Evolutionary conservation across 2,888 invertebrate genomes (phyloP), one percentile per base, ranked within the genome.

Genomic region (Drosophila falleni): DNA sequence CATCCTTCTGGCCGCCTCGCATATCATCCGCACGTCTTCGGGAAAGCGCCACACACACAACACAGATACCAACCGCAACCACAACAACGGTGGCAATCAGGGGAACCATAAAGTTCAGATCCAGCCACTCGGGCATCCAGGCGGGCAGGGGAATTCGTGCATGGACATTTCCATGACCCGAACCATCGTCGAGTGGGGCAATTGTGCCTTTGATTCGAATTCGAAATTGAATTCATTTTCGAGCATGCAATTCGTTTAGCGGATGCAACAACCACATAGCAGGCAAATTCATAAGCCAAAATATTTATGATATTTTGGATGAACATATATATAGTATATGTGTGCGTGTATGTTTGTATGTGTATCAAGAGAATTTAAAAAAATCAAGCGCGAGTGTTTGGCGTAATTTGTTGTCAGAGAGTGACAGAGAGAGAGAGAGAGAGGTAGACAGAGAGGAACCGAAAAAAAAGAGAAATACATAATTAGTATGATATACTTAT

Each of bases 51-150:
- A 97, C 96, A 93, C 97, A 97, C 92, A 97, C 96, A 90, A 98
- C 97, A 89, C 97, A 95, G 89, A 98, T 95, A 75, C 98, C 97
- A 86, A 98, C 97, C 88, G 97, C 95, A 92, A 98, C 96, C 80
- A 98, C 97, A 86, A 98, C 96, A 71, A 98, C 94, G 31, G 97
- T 97, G 46, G 97, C 97, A 89, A 97, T 95, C 78, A 98, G 96
- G 0, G 98, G 98, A 26, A 98, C 97, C 90, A 98, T 95, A 76
- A 98, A 96, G 93, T 98, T 97, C 71, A 97, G 95, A 91, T 97
- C 97, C 77, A 97, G 94, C 97, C 97, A 97, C 66, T 96, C 95
- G 65, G 95, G 97, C 82, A 97, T 94, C 97, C 97, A 97, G 0
- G 96, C 93, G 5, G 95, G 95, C 72, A 94, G 92, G 69, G 94